These are phyloP conservation scores for Chaetops frenatus DNA, from an alignment of 2,113 vertebrate species.

Conservation along the genomic window DNA sequence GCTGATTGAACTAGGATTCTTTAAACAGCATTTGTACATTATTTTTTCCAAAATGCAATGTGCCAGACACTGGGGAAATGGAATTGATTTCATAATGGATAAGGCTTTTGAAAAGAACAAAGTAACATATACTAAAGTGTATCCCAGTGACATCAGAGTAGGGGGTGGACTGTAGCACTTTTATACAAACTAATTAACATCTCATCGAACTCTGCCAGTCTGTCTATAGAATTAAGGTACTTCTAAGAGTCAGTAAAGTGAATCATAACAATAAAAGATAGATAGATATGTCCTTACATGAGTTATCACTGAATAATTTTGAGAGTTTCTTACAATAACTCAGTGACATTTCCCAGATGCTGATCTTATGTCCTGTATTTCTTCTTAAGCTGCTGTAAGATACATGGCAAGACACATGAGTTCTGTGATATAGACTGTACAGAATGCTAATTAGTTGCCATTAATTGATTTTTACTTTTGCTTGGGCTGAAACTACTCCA, in stretches of 20 bases:
- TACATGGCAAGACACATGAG: not conserved
- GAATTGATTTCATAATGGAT: constrained; percentile 13
- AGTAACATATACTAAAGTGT: not conserved
- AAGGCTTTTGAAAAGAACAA: constrained; percentile 9
- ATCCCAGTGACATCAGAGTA: not conserved
- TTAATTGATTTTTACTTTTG: not conserved
- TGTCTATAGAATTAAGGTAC: not conserved
- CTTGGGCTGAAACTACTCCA: not conserved
- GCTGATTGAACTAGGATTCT: not conserved
- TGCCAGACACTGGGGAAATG: not conserved
- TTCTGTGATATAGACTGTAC: not conserved
- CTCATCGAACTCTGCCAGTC: not conserved
- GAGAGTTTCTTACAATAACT: not conserved
- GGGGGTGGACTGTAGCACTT: not conserved
- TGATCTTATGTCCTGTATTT: not conserved
- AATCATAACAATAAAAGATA: not conserved
- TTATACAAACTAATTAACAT: not conserved
- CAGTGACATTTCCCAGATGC: not conserved
- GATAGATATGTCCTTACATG: not conserved
- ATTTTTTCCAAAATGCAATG: not conserved
- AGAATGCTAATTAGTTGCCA: not conserved
- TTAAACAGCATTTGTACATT: not conserved
- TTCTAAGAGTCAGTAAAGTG: not conserved
- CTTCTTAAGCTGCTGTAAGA: not conserved
- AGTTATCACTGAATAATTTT: not conserved